A percentile compares a stretch with the other conserved stretches of the same genome.
Conservation (phyloP, 2,797 vertebrate genomes). For the Hypotaenidia philippensis region DNA sequence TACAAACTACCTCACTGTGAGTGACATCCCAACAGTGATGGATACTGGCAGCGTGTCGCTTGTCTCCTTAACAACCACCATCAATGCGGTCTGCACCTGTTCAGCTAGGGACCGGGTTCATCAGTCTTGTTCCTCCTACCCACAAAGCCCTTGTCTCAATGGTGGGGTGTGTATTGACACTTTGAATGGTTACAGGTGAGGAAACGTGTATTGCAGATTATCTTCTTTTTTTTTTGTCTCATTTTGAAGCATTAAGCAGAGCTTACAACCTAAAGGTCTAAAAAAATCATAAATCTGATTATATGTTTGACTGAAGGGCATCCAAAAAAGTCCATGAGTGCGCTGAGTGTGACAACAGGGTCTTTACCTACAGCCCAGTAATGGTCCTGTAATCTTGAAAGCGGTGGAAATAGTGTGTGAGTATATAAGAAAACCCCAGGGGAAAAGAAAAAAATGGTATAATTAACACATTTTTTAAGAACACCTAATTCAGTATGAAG, state of each 20-base stretch:
- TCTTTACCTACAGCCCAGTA: accelerated
- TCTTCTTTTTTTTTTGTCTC: background rate
- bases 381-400: background rate
- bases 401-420: background rate
- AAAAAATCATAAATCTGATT: background rate
- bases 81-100: conserved; percentile 80
- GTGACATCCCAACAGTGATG: conserved; percentile 81
- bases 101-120: conserved; percentile 80
- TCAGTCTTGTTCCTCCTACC: conserved; percentile 85
- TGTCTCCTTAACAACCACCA: conserved; percentile 82
- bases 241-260: background rate
- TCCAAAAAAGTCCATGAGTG: background rate
- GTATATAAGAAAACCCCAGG: background rate
- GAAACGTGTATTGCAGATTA: background rate
- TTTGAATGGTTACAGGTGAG: conserved; percentile 89
- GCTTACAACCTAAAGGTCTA: background rate
- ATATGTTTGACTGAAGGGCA: background rate
- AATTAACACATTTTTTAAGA: background rate
- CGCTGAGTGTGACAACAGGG: background rate
- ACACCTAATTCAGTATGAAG: background rate
- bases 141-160: conserved; percentile 88
- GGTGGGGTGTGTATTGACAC: conserved; percentile 87
- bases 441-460: background rate
- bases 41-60: conserved; percentile 85
- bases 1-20: conserved; percentile 72